Base-by-base conservation (phyloP, 1,140 invertebrate species). In the Anastrepha ludens region DNA sequence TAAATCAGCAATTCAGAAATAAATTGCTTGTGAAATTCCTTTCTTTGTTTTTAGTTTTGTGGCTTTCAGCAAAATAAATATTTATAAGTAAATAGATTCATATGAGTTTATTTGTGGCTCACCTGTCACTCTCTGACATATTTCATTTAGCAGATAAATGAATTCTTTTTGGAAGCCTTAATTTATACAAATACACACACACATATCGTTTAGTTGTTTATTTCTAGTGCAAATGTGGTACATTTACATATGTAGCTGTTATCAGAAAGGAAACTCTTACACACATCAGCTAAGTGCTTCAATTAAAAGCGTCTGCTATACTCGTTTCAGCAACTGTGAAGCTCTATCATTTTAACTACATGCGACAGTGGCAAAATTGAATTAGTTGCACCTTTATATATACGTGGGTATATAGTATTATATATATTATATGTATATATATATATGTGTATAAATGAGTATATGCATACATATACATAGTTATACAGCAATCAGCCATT, bases 41-140 rank as follows among this genome's bases (percentile, higher is more conserved):
- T 67, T 67, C 65, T 29, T 67, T 67, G 3, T 67, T 67, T 67
- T 67, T 29, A 67, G 65, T 67, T 67, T 67, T 67, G 65, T 67
- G 65, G 65, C 65, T 67, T 29, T 29, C 65, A 67, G 20, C 29
- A 11, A 67, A 67, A 67, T 67, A 11, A 67, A 67, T 67, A 67
- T 67, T 67, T 67, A 67, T 67, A 67, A 67, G 65, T 13, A 41
- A 9, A 41, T 0, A 13, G 29, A 11, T 29, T 2, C 13, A 17
- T 62, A 17, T 62, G 60, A 62, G 60, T 62, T 67, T 67, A 67
- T 67, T 29, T 39, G 8, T 67, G 65, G 29, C 65, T 67, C 39
- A 20, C 65, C 9, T 39, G 65, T 29, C 65, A 67, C 65, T 67
- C 20, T 67, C 65, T 67, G 65, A 39, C 65, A 67, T 20, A 39